Evolutionary conservation across 2,797 vertebrate species (phyloP).

Genomic region (Clarias pachynema): DNA sequence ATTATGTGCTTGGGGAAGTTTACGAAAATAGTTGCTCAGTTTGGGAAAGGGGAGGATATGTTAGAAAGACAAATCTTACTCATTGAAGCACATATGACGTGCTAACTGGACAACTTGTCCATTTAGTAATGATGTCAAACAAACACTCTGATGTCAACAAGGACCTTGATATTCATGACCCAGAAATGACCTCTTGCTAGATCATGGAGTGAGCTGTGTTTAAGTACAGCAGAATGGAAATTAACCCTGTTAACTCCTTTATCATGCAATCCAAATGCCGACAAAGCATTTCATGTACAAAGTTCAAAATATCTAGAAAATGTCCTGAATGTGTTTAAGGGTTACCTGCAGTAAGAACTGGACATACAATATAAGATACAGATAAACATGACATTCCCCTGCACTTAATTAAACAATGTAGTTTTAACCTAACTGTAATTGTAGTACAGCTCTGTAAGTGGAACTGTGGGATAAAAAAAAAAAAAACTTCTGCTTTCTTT

Average conservation of each 20-base stretch:
- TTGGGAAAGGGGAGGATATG: not conserved
- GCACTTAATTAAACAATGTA: not conserved
- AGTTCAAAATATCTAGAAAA: constrained; percentile 11
- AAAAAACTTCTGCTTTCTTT: constrained; percentile 32
- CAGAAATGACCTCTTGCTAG: not conserved
- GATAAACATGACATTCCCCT: not conserved
- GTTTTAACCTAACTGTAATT: constrained; percentile 24
- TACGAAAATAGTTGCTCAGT: not conserved
- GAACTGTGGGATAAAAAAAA: not conserved
- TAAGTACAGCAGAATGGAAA: constrained; percentile 4
- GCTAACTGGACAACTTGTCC: constrained; percentile 13
- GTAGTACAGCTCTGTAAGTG: constrained; percentile 24
- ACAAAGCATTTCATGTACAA: not conserved
- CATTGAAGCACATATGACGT: not conserved
- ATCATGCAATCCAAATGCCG: not conserved
- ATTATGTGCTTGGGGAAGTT: not conserved
- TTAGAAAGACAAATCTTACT: not conserved
- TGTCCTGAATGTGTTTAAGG: not conserved
- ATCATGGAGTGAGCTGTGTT: constrained; percentile 9
- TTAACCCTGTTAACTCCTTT: not conserved
- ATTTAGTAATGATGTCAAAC: constrained; percentile 32
- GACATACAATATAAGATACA: constrained; percentile 18
- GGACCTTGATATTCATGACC: constrained; percentile 14
- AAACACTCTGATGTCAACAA: constrained; percentile 28
- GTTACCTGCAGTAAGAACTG: not conserved